phyloP scores from a whole-genome alignment of 1,140 invertebrate species.

The Phymastichus coffea region DNA sequence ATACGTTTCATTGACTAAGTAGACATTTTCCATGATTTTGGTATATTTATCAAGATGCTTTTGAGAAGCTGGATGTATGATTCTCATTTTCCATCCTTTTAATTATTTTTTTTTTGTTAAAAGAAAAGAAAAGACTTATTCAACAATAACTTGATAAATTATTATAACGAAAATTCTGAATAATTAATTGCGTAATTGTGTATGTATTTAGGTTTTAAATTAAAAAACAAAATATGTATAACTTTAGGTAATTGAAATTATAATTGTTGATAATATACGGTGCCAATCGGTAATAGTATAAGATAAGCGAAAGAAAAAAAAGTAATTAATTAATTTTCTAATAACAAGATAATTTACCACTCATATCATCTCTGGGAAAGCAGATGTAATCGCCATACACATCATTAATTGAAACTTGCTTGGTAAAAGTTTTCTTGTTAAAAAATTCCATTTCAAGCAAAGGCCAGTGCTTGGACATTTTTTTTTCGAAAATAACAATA shows the following conservation, averaged over 20 bases:
- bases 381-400: constrained; percentile 84
- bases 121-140: too few species aligned
- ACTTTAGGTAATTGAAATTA: constrained; percentile 4
- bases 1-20: constrained; percentile 82
- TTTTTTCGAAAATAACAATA: constrained; percentile 82
- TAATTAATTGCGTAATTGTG: too few species aligned
- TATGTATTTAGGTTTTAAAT: too few species aligned
- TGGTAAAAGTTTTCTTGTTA: constrained; percentile 60
- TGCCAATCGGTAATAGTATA: background rate
- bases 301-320: background rate
- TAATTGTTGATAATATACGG: constrained; percentile 13
- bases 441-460: constrained; percentile 61
- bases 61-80: constrained; percentile 90
- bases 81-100: constrained; percentile 79
- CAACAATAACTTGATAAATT: too few species aligned
- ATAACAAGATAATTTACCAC: constrained; percentile 70
- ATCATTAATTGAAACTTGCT: constrained; percentile 77
- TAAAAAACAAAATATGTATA: too few species aligned
- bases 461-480: constrained; percentile 68
- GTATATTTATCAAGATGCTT: constrained; percentile 89
- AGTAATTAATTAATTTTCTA: too few species aligned
- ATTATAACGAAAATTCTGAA: too few species aligned
- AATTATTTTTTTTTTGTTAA: too few species aligned
- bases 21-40: constrained; percentile 66
- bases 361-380: constrained; percentile 63